A percentile compares a stretch with the other conserved stretches of the same genome.
Conservation (phyloP, 2,113 vertebrate species). For the Micromys minutus region DNA sequence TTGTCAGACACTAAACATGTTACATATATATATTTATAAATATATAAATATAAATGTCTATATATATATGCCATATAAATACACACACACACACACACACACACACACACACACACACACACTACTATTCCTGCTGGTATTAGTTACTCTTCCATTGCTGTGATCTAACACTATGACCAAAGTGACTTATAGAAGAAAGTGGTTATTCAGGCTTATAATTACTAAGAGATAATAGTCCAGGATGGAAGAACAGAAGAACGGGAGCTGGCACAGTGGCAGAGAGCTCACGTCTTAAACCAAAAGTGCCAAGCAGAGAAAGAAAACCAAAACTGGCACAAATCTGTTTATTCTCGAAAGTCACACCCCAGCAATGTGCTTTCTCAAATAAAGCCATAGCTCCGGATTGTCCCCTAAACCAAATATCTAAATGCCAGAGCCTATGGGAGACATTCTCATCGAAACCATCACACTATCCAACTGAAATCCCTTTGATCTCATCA, state of each 20-base stretch:
- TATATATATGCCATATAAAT: too few species aligned
- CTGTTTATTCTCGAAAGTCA: neutral
- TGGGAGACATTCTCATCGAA: neutral
- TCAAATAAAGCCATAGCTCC: too few species aligned
- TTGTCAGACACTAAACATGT: neutral
- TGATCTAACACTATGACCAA: neutral
- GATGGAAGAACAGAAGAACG: neutral
- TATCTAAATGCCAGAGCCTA: neutral
- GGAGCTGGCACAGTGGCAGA: neutral
- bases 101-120: neutral
- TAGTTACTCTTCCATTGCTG: neutral
- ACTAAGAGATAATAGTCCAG: neutral
- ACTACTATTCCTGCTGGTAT: neutral
- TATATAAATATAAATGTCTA: too few species aligned
- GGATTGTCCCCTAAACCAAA: neutral
- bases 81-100: neutral
- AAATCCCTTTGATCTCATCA: constrained; percentile 36
- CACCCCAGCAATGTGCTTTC: neutral
- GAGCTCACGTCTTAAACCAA: neutral
- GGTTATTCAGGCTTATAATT: neutral
- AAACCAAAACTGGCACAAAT: neutral
- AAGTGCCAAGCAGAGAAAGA: neutral
- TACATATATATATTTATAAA: too few species aligned
- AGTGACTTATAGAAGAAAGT: neutral
- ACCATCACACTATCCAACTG: neutral